These are phyloP conservation scores for Wiebesia pumilae DNA, from an alignment of 1,140 invertebrate species.

Conservation along the genomic window DNA sequence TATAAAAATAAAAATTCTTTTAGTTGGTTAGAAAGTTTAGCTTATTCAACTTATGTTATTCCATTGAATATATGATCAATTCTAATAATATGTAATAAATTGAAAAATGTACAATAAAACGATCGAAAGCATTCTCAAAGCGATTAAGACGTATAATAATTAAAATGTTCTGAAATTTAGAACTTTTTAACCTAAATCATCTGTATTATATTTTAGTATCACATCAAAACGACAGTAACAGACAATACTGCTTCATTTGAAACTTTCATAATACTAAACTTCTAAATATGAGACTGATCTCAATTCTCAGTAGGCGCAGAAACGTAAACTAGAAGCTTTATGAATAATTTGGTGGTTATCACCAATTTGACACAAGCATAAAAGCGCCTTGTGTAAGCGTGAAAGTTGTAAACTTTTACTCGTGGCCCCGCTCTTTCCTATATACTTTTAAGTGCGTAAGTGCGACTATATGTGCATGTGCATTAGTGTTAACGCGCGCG, in stretches of 20 bases:
- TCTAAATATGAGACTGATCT: neutral
- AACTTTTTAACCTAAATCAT: neutral
- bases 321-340: neutral
- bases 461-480: neutral
- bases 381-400: neutral
- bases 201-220: neutral
- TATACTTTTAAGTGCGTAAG: neutral
- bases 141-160: too few relatives aligned
- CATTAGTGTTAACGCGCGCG: neutral
- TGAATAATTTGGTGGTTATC: neutral
- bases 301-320: neutral
- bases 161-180: too few relatives aligned
- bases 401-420: constrained; percentile 43
- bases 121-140: too few relatives aligned
- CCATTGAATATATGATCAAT: too few relatives aligned
- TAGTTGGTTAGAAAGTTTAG: too few relatives aligned
- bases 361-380: neutral
- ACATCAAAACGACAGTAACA: neutral
- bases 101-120: too few relatives aligned
- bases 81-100: too few relatives aligned
- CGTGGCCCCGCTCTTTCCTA: neutral
- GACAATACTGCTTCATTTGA: neutral
- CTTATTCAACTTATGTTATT: too few relatives aligned
- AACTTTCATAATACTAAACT: neutral
- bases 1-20: too few relatives aligned